These are phyloP conservation scores for Eremophila alpestris DNA, from an alignment of 2,797 vertebrate genomes.

Conservation along the genomic window DNA sequence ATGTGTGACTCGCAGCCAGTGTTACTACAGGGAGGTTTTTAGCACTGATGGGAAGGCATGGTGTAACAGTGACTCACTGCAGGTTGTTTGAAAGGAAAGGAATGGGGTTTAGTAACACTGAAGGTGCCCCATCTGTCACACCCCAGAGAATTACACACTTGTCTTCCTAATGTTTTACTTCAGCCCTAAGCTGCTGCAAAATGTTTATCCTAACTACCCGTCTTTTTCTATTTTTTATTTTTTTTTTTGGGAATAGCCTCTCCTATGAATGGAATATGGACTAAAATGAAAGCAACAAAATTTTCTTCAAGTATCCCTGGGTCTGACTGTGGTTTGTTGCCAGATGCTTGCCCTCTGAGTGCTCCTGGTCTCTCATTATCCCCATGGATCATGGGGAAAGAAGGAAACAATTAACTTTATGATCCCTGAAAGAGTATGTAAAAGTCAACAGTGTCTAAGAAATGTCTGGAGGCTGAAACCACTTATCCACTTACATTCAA, in stretches of 20 bases:
- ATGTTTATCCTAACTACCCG: background rate
- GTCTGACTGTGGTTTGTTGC: background rate
- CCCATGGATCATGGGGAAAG: background rate
- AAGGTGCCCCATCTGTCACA: background rate
- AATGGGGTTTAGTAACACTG: background rate
- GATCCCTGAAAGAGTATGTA: background rate
- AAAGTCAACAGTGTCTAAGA: constrained; percentile 7
- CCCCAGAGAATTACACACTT: background rate
- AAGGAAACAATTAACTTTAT: constrained; percentile 15
- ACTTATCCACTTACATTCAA: background rate
- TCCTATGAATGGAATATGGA: background rate
- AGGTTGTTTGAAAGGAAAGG: background rate
- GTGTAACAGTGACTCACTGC: constrained; percentile 25
- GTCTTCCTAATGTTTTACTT: background rate
- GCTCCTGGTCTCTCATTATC: background rate
- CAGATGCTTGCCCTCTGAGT: background rate
- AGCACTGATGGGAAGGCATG: background rate
- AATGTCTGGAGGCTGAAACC: constrained; percentile 13
- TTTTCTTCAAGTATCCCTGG: background rate
- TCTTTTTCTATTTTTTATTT: too few species aligned
- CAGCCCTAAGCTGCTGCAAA: background rate
- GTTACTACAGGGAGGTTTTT: background rate
- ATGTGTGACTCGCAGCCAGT: background rate
- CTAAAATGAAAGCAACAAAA: background rate
- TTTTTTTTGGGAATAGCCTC: background rate